Evolutionary conservation across 2,888 invertebrate genomes (phyloP).

Genomic region (Cantharis lateralis): DNA sequence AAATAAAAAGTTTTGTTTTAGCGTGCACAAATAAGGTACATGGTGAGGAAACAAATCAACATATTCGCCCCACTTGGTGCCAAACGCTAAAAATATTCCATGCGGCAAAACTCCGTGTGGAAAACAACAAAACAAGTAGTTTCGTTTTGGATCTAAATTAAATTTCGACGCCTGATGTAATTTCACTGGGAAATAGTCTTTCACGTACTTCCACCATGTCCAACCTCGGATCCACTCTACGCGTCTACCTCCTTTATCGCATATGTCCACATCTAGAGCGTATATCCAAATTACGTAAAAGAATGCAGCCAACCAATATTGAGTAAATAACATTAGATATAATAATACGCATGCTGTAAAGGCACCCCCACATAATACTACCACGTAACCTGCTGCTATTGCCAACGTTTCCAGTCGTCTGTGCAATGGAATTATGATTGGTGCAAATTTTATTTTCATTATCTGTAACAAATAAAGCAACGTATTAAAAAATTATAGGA

Average conservation of each 20-base stretch:
- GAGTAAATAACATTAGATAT: constrained; percentile 63
- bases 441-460: constrained; percentile 82
- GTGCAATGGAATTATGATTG: constrained; percentile 73
- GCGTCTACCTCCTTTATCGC: constrained; percentile 61
- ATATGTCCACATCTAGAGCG: constrained; percentile 61
- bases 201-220: constrained; percentile 73
- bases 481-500: no score
- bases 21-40: constrained; percentile 57
- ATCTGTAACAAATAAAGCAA: constrained; percentile 45
- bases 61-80: constrained; percentile 65
- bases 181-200: constrained; percentile 84
- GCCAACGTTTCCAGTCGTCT: constrained; percentile 84
- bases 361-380: constrained; percentile 66
- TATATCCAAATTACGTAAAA: constrained; percentile 69
- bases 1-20: constrained; percentile 70
- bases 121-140: constrained; percentile 86
- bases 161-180: constrained; percentile 83
- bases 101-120: constrained; percentile 86
- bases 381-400: constrained; percentile 72
- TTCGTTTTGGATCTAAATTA: constrained; percentile 77
- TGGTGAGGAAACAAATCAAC: constrained; percentile 59
- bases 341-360: constrained; percentile 59
- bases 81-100: constrained; percentile 80
- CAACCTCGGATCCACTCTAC: constrained; percentile 61
- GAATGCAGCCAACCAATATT: constrained; percentile 61